Percentiles rank a stretch among this genome's conserved stretches.
Evolutionary conservation across 2,797 vertebrate species (phyloP).

Genomic region (Acomys russatus): DNA sequence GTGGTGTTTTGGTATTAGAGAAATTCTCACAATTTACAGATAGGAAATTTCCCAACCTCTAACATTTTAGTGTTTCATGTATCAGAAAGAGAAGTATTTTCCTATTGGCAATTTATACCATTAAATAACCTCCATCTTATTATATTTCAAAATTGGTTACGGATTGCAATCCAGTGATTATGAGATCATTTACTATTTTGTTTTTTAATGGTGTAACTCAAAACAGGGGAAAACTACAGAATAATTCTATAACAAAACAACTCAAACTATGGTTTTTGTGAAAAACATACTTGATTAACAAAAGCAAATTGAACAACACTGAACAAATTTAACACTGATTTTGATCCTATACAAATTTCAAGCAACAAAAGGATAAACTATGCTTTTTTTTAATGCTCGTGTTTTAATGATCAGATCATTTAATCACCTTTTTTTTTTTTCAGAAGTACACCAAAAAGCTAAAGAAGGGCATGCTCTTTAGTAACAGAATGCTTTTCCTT

Average conservation of each 20-base stretch:
- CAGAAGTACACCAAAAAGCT: conserved; percentile 10
- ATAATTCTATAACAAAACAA: conserved; percentile 1
- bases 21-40: conserved; percentile 52
- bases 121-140: conserved; percentile 53
- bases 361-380: conserved; percentile 3
- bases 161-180: conserved; percentile 18
- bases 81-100: conserved; percentile 49
- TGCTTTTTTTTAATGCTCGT: not conserved
- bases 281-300: conserved; percentile 30
- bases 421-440: conserved; percentile 29
- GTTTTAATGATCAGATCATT: not conserved
- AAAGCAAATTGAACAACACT: conserved; percentile 1
- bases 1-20: conserved; percentile 29
- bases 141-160: conserved; percentile 54
- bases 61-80: not conserved
- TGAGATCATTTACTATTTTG: conserved; percentile 32
- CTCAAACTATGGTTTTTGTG: conserved; percentile 20
- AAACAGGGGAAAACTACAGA: conserved; percentile 26
- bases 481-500: conserved; percentile 6
- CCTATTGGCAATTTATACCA: not conserved
- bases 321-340: not conserved
- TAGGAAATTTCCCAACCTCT: conserved; percentile 57
- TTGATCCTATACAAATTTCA: conserved; percentile 25
- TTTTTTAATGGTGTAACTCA: conserved; percentile 48
- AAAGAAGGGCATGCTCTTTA: conserved; percentile 23